Evolutionary conservation across 1,140 invertebrate species (phyloP).

Genomic region (Acyrthosiphon pisum): DNA sequence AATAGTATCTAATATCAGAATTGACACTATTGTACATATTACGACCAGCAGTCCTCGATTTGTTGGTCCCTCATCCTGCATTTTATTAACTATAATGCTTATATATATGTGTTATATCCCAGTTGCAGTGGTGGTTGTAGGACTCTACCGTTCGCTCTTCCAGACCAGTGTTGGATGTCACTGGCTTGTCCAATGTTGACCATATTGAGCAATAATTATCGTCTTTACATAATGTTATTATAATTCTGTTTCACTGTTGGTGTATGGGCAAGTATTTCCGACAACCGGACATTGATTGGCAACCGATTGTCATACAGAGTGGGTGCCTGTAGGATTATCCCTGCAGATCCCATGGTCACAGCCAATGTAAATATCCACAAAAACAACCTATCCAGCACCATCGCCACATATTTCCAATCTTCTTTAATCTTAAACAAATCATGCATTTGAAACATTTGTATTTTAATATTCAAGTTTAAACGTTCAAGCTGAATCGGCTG

Average conservation of each 20-base stretch:
- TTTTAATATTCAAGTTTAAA: background rate
- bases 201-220: slow-evolving; percentile 47
- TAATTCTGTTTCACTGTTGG: slow-evolving; percentile 40
- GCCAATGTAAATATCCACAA: slow-evolving; percentile 96
- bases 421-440: slow-evolving; percentile 77
- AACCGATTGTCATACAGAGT: slow-evolving; percentile 89
- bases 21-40: slow-evolving; percentile 37
- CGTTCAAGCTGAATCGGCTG: background rate
- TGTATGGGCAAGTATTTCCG: slow-evolving; percentile 72
- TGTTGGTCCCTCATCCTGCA: background rate
- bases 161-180: background rate
- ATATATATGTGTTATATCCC: background rate
- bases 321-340: slow-evolving; percentile 90
- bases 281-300: slow-evolving; percentile 86
- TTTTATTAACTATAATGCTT: background rate
- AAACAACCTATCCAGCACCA: slow-evolving; percentile 96
- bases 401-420: slow-evolving; percentile 99
- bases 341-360: slow-evolving; percentile 91
- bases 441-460: background rate
- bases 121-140: background rate
- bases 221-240: slow-evolving; percentile 49
- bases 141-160: background rate
- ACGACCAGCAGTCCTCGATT: slow-evolving; percentile 11
- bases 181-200: background rate
- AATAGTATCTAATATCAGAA: slow-evolving; percentile 38